These are phyloP conservation scores for Lathronympha strigana DNA, from an alignment of 2,888 invertebrate species.

Conservation along the genomic window DNA sequence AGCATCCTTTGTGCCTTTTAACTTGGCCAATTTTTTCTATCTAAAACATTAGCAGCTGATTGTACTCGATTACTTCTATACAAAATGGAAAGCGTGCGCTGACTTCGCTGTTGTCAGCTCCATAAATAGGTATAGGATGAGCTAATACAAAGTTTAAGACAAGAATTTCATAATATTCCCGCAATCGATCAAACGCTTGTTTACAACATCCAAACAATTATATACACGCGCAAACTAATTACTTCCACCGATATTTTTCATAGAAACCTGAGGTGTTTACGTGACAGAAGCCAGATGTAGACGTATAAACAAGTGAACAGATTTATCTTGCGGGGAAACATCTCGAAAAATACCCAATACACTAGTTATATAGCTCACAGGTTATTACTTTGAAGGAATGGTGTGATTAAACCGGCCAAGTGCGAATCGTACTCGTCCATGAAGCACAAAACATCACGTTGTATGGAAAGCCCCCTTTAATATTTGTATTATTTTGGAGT, in stretches of 20 bases:
- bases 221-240: constrained; percentile 21
- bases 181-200: constrained; percentile 1
- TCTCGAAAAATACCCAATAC: background rate
- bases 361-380: background rate
- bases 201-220: constrained; percentile 14
- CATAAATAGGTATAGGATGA: background rate
- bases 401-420: too few species aligned
- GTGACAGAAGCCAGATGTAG: constrained; percentile 21
- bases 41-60: too few species aligned
- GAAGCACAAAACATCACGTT: too few species aligned
- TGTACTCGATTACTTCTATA: too few species aligned
- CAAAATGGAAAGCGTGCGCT: too few species aligned
- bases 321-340: constrained; percentile 13
- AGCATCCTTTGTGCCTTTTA: too few species aligned
- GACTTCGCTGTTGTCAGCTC: too few species aligned
- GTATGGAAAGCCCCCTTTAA: too few species aligned
- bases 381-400: too few species aligned
- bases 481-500: too few species aligned
- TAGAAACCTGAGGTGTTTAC: constrained; percentile 34
- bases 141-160: background rate
- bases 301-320: constrained; percentile 12
- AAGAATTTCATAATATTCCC: background rate
- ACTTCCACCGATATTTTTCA: constrained; percentile 23
- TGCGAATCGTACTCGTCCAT: too few species aligned
- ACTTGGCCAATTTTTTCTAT: too few species aligned